A percentile compares a stretch with the other conserved stretches of the same genome.
Evolutionary conservation across 2,113 vertebrate genomes (phyloP).

Genomic region (Acrocephalus arundinaceus): DNA sequence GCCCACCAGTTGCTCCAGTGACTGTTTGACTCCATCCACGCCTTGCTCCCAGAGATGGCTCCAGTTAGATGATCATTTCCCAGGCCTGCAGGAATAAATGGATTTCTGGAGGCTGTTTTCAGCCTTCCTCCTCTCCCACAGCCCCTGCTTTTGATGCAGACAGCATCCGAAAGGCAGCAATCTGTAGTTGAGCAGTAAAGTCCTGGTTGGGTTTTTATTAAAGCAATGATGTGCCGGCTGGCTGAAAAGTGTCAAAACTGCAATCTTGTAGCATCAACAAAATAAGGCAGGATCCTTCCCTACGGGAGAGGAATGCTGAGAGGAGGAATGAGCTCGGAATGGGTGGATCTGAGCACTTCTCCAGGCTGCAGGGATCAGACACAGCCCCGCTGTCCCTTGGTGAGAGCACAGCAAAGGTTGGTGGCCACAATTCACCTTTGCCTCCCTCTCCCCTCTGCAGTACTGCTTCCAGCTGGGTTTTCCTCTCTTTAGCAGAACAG

Average conservation of each 20-base stretch:
- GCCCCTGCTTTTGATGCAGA: conserved; percentile 6
- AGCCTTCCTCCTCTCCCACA: neutral
- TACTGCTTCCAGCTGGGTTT: neutral
- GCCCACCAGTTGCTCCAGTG: neutral
- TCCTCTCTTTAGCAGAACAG: neutral
- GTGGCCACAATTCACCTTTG: neutral
- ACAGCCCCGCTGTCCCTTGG: neutral
- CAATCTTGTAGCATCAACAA: conserved; percentile 40
- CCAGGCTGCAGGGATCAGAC: neutral
- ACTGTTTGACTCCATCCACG: neutral
- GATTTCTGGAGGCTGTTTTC: conserved; percentile 13
- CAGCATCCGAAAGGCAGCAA: neutral
- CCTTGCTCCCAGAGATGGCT: neutral
- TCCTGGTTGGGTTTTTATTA: conserved; percentile 48
- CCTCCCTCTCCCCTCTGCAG: neutral
- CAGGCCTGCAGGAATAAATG: conserved; percentile 17
- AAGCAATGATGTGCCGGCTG: conserved; percentile 52
- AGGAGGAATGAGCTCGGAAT: neutral
- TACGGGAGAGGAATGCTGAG: neutral
- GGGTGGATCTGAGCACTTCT: neutral
- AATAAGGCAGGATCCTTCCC: neutral
- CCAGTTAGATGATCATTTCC: neutral
- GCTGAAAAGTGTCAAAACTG: conserved; percentile 59
- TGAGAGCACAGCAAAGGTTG: neutral
- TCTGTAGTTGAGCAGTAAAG: neutral